Percentiles rank a stretch among this genome's conserved stretches.
These are phyloP conservation scores for Pollenia labialis DNA, from an alignment of 2,888 invertebrate species.

Conservation along the genomic window DNA sequence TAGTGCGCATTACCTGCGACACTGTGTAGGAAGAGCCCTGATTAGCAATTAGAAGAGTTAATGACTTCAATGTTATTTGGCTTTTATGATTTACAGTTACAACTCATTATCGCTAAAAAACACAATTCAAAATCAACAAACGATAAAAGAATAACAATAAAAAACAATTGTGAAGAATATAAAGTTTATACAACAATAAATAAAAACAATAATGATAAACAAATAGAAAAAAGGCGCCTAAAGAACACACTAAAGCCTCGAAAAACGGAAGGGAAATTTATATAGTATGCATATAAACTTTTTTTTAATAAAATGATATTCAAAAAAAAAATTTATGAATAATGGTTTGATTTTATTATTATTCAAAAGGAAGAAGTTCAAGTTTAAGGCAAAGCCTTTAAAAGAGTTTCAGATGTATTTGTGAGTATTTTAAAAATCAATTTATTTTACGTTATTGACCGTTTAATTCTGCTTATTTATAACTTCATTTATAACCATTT, in stretches of 20 bases:
- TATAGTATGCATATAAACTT: too few relatives aligned
- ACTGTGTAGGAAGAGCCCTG: too few relatives aligned
- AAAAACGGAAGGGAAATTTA: neutral
- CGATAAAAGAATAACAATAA: neutral
- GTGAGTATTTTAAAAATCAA: neutral
- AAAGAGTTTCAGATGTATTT: neutral
- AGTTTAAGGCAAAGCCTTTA: neutral
- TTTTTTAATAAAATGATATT: too few relatives aligned
- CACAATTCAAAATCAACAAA: constrained; percentile 4
- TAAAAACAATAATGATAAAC: constrained; percentile 49
- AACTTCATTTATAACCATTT: neutral
- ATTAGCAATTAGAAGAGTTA: constrained; percentile 20
- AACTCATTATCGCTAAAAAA: constrained; percentile 49
- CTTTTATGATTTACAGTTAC: constrained; percentile 43
- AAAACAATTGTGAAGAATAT: constrained; percentile 41
- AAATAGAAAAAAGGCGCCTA: constrained; percentile 49
- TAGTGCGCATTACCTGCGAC: too few relatives aligned
- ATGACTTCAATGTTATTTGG: constrained; percentile 48
- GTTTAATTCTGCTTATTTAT: constrained; percentile 18
- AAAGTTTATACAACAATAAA: constrained; percentile 38
- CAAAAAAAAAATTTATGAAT: neutral
- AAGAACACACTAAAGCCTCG: neutral
- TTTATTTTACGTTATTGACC: constrained; percentile 33
- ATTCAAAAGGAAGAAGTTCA: neutral
- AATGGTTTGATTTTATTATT: neutral